Evolutionary conservation across 1,140 invertebrate species (phyloP).

Genomic region (Lasaia peninsularis): DNA sequence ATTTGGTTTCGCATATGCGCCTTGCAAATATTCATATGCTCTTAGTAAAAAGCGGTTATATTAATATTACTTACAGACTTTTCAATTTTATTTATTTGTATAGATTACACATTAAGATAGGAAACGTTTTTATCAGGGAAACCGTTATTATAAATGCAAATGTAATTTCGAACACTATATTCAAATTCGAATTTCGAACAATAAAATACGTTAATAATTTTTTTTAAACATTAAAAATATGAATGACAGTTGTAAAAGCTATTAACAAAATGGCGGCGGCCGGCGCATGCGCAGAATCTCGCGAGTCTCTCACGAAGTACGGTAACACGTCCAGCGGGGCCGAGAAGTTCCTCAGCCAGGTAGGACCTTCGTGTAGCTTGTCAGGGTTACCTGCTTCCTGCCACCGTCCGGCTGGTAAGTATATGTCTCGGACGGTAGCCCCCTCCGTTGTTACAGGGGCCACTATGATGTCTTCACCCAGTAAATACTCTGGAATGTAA

Average conservation of each 20-base stretch:
- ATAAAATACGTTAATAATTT: no score
- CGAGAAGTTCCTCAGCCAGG: constrained; percentile 81
- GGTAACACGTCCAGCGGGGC: constrained; percentile 83
- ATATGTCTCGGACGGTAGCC: constrained; percentile 83
- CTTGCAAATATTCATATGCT: no score
- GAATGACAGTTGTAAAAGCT: constrained; percentile 28
- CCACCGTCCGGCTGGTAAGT: constrained; percentile 86
- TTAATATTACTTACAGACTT: no score
- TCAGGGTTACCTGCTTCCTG: constrained; percentile 69
- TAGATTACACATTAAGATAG: no score
- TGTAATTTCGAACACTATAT: no score
- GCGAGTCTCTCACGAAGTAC: constrained; percentile 76
- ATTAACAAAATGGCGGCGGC: constrained; percentile 23
- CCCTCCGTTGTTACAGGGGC: constrained; percentile 88
- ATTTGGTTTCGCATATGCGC: no score
- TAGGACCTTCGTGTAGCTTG: constrained; percentile 77
- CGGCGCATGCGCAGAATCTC: constrained; percentile 16
- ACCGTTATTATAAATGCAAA: no score
- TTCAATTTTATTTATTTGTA: no score
- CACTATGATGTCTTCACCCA: constrained; percentile 90
- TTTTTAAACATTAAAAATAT: background rate
- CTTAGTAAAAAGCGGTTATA: no score
- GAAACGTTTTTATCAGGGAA: no score
- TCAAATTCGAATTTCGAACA: no score
- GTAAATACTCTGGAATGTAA: constrained; percentile 84